Evolutionary conservation across 2,797 vertebrate genomes (phyloP), one percentile per base, ranked within the genome.

Genomic region (Mus spretus): DNA sequence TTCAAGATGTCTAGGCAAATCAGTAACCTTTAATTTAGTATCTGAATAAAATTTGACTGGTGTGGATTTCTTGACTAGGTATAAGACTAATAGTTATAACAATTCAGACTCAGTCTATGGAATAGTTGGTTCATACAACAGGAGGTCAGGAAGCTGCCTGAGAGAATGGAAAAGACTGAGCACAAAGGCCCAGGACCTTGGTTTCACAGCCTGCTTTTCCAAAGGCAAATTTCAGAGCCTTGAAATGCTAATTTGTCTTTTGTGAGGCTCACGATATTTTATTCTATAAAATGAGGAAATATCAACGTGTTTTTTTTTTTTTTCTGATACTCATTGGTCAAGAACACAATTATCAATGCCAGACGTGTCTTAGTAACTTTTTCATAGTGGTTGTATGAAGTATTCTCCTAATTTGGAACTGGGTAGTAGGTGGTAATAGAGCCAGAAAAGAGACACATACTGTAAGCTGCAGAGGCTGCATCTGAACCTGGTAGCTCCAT

Each of bases 201-300:
- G 14, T 61, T 90, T 88, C 37, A 15, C 4, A 91, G 31, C 17
- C 37, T 37, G 9, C 20, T 90, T 88, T 92, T 91, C 40, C 74
- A 74, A 15, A 37, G 13, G 11, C 65, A 86, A 83, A 7, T 72
- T 61, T 20, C 37, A 70, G 12, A 9, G 55, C 20, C 79, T 74
- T 70, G 44, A 82, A 3, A 20, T 61, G 24, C 24, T 59, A 31
- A 37, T 13, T 47, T 14, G 40, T 31, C 28, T 50, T 89, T 85
- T 75, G 28, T 19, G 40, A 70, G 74, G 20, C 5, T 86, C 6
- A 14, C 24, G 24, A 31, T 80, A 65, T 57, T n/a, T 93, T 88
- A 75, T 78, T 93, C 17, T 74, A 24, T 91, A 79, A 95, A 87
- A 67, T 90, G 34, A 83, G 44, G 15, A 90, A 59, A 40, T 88